Conservation (phyloP, 2,888 invertebrate genomes). For the Trissoscelio sp. region DNA sequence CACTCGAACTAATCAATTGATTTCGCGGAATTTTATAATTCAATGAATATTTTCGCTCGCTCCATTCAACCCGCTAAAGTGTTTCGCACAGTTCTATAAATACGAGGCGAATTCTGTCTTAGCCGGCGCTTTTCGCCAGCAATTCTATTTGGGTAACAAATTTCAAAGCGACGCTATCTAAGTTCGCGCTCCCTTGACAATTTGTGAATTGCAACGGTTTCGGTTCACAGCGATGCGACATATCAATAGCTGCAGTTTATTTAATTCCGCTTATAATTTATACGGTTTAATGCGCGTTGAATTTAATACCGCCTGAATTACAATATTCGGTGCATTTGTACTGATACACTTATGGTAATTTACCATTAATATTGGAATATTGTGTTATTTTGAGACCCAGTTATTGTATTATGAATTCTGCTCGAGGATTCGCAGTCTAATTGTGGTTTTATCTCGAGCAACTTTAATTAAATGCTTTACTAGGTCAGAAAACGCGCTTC, state of each 20-base stretch:
- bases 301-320: slow-evolving; percentile 1
- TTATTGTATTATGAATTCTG: slow-evolving; percentile 35
- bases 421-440: neutral
- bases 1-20: neutral
- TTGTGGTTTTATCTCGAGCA: slow-evolving; percentile 36
- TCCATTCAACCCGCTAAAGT: neutral
- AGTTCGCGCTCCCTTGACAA: neutral
- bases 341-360: neutral
- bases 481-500: slow-evolving; percentile 36
- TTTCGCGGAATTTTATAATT: slow-evolving; percentile 6
- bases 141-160: slow-evolving; percentile 39
- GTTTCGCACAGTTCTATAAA: slow-evolving; percentile 15
- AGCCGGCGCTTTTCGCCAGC: slow-evolving; percentile 13
- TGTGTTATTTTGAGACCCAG: neutral
- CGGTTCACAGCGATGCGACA: slow-evolving; percentile 4
- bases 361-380: neutral
- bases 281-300: neutral
- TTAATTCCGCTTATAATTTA: slow-evolving; percentile 31
- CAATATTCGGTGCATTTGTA: slow-evolving; percentile 2
- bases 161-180: slow-evolving; percentile 22
- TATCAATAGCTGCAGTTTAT: slow-evolving; percentile 27
- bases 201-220: slow-evolving; percentile 26
- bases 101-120: slow-evolving; percentile 13
- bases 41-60: neutral
- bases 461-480: slow-evolving; percentile 43